Evolutionary conservation across 37 sponge, comb jelly and placozoan species (phyloP), one percentile per base, ranked within the genome.

Genomic region (Sycon ciliatum): DNA sequence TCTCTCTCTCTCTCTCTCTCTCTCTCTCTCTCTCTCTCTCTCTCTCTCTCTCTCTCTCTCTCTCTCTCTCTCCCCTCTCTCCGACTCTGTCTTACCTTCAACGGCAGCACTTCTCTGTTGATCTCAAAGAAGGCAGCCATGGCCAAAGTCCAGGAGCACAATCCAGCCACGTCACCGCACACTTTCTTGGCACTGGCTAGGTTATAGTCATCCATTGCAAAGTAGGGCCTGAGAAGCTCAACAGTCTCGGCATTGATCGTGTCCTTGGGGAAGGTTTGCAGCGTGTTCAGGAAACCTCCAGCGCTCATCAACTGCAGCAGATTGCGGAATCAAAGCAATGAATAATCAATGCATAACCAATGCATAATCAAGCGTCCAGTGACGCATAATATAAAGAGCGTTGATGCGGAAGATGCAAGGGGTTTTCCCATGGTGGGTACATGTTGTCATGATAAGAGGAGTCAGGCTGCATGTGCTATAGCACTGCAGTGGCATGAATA

Each of bases 121-220:
- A 98, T 85, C 27, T 79, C 36, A 60, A 74, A 98, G 81, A 93
- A 98, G 37, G 78, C 52, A 7, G 86, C 71, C 99, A 98, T 98
- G 23, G 99, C 94, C 52, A 68, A 76, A 5, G 99, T 93, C 99
- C 99, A 98, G 34, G 99, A 89, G 80, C 93, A 92, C 65, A 98
- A 79, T 18, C 99, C 99, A 22, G 99, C 99, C 38, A 98, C 99
- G 69, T 98, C 84, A 27, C 99, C 99, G 82, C 99, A 98, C 64
- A 93, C 99, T 67, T 56, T 88, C 75, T 86, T 89, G 11, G 99
- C 99, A 33, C 70, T 68, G 26, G 93, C 99, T 34, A 84, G 28
- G 35, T 70, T 89, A 77, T 93, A 98, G 73, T 98, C 99, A 38
- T 89, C 91, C 88, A 85, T 86, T 6, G 63, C 79, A 72, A 98